These are phyloP conservation scores for Danio aesculapii DNA, from an alignment of 2,797 vertebrate genomes.

Conservation along the genomic window DNA sequence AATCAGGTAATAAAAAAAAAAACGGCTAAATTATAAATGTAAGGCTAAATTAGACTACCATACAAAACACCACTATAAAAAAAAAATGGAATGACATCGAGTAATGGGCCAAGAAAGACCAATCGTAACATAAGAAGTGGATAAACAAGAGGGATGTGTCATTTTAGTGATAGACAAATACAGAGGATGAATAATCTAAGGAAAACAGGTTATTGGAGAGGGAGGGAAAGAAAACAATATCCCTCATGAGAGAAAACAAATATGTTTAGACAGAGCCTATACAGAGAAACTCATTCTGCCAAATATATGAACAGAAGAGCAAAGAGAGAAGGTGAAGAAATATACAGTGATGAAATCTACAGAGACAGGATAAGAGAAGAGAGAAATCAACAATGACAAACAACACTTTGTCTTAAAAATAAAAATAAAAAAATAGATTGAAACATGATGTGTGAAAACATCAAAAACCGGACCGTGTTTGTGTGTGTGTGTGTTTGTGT, in stretches of 20 bases:
- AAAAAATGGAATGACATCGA: constrained; percentile 5
- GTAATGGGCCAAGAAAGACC: background rate
- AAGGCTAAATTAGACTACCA: constrained; percentile 22
- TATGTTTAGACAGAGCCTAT: constrained; percentile 42
- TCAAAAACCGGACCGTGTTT: background rate
- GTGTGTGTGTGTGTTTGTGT: no score
- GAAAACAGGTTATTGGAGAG: constrained; percentile 28
- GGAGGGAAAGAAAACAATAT: constrained; percentile 25
- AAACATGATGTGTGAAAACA: constrained; percentile 30
- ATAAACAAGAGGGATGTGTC: constrained; percentile 13
- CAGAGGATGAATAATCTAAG: background rate
- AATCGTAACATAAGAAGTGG: background rate
- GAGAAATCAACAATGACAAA: constrained; percentile 61
- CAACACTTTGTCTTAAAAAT: constrained; percentile 20
- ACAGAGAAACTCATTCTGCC: constrained; percentile 15
- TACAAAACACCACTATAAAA: constrained; percentile 13
- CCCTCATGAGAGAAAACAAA: constrained; percentile 35
- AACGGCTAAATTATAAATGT: constrained; percentile 6
- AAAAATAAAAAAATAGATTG: constrained; percentile 10
- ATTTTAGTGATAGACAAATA: constrained; percentile 23
- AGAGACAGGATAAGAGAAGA: constrained; percentile 18
- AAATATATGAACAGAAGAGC: constrained; percentile 49
- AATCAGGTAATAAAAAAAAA: background rate
- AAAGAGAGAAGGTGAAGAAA: constrained; percentile 33
- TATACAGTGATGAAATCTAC: constrained; percentile 44